A percentile compares a stretch with the other conserved stretches of the same genome.
These are phyloP conservation scores for Glyphotaelius pellucidus DNA, from an alignment of 2,888 invertebrate genomes.

Conservation along the genomic window DNA sequence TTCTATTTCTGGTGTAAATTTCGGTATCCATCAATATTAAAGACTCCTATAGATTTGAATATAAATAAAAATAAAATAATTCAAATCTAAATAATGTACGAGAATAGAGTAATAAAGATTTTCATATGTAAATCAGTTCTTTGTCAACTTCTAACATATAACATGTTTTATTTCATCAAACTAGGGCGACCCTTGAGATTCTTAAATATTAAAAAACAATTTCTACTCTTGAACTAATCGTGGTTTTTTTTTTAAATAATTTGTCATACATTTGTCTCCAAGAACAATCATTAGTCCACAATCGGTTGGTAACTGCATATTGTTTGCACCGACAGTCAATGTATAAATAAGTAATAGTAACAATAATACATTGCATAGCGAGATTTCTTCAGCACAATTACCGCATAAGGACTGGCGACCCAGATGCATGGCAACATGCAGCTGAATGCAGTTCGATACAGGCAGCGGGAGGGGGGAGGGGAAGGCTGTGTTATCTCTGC, in stretches of 20 bases:
- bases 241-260: not conserved
- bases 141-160: too few relatives aligned
- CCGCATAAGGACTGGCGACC: slow-evolving; percentile 45
- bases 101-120: too few relatives aligned
- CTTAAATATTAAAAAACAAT: too few relatives aligned
- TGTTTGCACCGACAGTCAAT: not conserved
- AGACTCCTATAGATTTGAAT: too few relatives aligned
- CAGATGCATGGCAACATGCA: slow-evolving; percentile 3
- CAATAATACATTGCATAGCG: slow-evolving; percentile 22
- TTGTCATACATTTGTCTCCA: not conserved
- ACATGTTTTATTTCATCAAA: too few relatives aligned
- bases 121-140: too few relatives aligned
- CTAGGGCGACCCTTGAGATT: too few relatives aligned
- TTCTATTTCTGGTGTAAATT: too few relatives aligned
- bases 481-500: not conserved
- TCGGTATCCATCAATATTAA: too few relatives aligned
- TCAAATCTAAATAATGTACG: too few relatives aligned
- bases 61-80: too few relatives aligned
- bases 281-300: not conserved
- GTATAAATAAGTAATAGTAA: not conserved
- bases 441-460: not conserved
- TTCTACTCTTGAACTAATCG: too few relatives aligned
- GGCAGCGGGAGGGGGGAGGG: not conserved
- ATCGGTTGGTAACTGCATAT: not conserved
- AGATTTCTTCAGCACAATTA: slow-evolving; percentile 53